A percentile compares a stretch with the other conserved stretches of the same genome.
Conservation (phyloP, 1,140 invertebrate species). For the Drosophila repleta region DNA sequence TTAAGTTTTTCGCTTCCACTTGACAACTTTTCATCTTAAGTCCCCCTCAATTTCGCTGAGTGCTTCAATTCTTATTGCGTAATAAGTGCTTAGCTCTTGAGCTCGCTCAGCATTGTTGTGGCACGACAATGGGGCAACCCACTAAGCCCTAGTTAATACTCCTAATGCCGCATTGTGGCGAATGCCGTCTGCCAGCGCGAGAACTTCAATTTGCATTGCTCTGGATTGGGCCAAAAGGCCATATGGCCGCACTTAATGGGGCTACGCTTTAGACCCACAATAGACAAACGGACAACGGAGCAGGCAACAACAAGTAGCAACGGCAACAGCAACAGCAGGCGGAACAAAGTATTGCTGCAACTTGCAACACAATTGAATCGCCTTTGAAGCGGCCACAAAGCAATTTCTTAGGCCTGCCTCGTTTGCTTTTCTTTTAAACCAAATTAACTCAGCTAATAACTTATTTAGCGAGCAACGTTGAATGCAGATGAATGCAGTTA, state of each 20-base stretch:
- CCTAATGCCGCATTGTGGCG: slow-evolving; percentile 40
- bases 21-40: too few relatives aligned
- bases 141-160: slow-evolving; percentile 31
- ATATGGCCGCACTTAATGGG: slow-evolving; percentile 34
- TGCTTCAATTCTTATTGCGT: slow-evolving; percentile 29
- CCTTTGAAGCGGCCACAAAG: slow-evolving; percentile 3
- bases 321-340: slow-evolving; percentile 16
- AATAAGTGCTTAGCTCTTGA: slow-evolving; percentile 38
- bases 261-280: slow-evolving; percentile 9
- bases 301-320: neutral
- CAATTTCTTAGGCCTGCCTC: neutral
- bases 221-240: slow-evolving; percentile 24
- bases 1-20: neutral
- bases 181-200: slow-evolving; percentile 25
- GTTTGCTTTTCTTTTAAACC: neutral
- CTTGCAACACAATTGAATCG: slow-evolving; percentile 4
- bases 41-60: slow-evolving; percentile 12
- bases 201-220: slow-evolving; percentile 45
- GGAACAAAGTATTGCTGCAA: slow-evolving; percentile 20
- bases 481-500: too few relatives aligned
- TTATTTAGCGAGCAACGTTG: neutral
- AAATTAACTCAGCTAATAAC: slow-evolving; percentile 10
- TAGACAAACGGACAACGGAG: neutral
- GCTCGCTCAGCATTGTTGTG: slow-evolving; percentile 31
- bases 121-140: slow-evolving; percentile 36